These are phyloP conservation scores for Nesidiocoris tenuis DNA, from an alignment of 2,888 invertebrate genomes.

Conservation along the genomic window DNA sequence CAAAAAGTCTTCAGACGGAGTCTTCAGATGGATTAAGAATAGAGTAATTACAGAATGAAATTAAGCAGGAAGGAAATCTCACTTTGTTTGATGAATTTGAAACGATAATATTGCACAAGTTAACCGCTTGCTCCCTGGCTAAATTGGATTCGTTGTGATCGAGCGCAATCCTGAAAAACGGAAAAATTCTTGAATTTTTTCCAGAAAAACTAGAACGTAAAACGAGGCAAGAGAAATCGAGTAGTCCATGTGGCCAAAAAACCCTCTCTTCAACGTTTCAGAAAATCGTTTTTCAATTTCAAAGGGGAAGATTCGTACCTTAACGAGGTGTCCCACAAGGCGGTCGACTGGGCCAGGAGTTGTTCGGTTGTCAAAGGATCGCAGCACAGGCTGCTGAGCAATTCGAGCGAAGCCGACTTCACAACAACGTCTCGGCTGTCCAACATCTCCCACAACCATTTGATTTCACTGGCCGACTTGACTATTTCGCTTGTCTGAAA, in stretches of 20 bases:
- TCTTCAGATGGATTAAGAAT: no score
- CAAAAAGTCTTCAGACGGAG: no score
- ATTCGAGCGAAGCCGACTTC: constrained; percentile 59
- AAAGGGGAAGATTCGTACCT: no score
- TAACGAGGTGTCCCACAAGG: constrained; percentile 13
- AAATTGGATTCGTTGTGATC: constrained; percentile 59
- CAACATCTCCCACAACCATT: constrained; percentile 57
- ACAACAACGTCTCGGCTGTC: constrained; percentile 59
- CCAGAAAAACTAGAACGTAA: no score
- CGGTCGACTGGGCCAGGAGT: constrained; percentile 20
- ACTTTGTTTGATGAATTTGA: constrained; percentile 19
- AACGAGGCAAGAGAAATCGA: neutral
- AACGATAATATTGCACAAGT: constrained; percentile 55
- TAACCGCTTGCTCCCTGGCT: constrained; percentile 61
- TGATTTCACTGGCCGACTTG: constrained; percentile 49
- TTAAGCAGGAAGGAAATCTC: no score
- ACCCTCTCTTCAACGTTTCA: no score
- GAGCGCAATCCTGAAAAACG: constrained; percentile 52
- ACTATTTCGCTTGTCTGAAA: constrained; percentile 15
- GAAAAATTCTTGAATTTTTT: neutral
- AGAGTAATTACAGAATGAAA: neutral
- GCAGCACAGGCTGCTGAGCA: constrained; percentile 56
- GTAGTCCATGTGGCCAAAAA: no score
- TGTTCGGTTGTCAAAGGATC: constrained; percentile 18
- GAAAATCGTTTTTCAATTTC: no score